Percentiles rank a stretch among this genome's conserved stretches.
Evolutionary conservation across 2,888 invertebrate species (phyloP).

Genomic region (Drosophila nr. perissopoda): DNA sequence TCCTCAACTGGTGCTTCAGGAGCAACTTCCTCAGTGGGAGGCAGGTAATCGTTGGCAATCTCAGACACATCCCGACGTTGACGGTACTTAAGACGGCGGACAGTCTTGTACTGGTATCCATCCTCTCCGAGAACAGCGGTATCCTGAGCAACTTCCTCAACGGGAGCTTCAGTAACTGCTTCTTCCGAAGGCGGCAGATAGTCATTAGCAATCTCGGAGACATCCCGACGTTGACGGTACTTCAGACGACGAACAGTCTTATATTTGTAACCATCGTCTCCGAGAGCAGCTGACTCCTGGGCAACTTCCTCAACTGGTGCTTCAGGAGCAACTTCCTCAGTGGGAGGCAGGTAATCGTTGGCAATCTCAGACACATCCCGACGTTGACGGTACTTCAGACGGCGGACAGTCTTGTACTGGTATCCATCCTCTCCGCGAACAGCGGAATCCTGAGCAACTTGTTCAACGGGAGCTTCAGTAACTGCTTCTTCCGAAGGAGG

Average conservation of each 20-base stretch:
- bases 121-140: slow-evolving; percentile 52
- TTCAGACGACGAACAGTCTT: slow-evolving; percentile 37
- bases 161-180: slow-evolving; percentile 1
- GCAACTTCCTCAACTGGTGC: slow-evolving; percentile 9
- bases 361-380: slow-evolving; percentile 46
- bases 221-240: slow-evolving; percentile 40
- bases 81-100: slow-evolving; percentile 63
- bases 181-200: slow-evolving; percentile 28
- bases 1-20: slow-evolving; percentile 36
- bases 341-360: slow-evolving; percentile 20
- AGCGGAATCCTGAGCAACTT: slow-evolving; percentile 45
- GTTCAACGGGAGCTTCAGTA: slow-evolving; percentile 49
- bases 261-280: slow-evolving; percentile 26
- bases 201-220: slow-evolving; percentile 31
- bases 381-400: slow-evolving; percentile 47
- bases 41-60: slow-evolving; percentile 48
- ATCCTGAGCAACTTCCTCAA: slow-evolving; percentile 38
- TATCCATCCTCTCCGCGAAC: slow-evolving; percentile 50
- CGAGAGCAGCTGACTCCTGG: slow-evolving; percentile 28
- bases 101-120: slow-evolving; percentile 69
- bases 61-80: slow-evolving; percentile 68
- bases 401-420: slow-evolving; percentile 50
- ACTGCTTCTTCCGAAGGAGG: slow-evolving; percentile 58
- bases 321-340: not conserved
- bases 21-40: slow-evolving; percentile 31